Evolutionary conservation across 1,140 invertebrate genomes (phyloP).

Genomic region (Phymastichus coffea): DNA sequence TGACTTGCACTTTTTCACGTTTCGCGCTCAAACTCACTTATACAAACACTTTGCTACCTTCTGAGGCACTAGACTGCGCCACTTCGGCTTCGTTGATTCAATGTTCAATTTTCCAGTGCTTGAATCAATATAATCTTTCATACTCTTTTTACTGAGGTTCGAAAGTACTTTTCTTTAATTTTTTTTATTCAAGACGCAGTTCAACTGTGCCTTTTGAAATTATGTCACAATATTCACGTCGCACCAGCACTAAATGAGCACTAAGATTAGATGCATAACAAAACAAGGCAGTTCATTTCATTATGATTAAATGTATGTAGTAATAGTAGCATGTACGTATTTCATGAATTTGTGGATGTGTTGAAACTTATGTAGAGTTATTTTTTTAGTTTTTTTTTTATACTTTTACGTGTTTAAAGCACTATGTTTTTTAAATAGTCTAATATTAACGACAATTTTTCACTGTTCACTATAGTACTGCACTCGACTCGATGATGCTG

Average conservation of each 20-base stretch:
- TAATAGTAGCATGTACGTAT: constrained; percentile 2
- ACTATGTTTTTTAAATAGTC: constrained; percentile 35
- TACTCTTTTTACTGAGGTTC: not conserved
- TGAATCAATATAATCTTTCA: constrained; percentile 21
- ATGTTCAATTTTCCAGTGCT: constrained; percentile 18
- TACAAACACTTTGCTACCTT: constrained; percentile 28
- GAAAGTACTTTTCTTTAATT: constrained; percentile 14
- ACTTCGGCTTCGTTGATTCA: constrained; percentile 27
- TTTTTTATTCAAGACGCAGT: constrained; percentile 22
- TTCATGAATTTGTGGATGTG: constrained; percentile 1
- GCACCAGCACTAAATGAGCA: constrained; percentile 27
- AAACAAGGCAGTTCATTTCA: constrained; percentile 24
- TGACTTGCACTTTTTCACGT: constrained; percentile 16
- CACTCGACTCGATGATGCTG: constrained; percentile 43
- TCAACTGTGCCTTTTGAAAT: constrained; percentile 22
- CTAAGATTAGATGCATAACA: constrained; percentile 24
- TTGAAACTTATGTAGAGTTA: constrained; percentile 10
- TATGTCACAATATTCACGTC: constrained; percentile 20
- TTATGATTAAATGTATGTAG: constrained; percentile 19
- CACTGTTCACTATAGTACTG: constrained; percentile 55
- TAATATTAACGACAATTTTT: constrained; percentile 36
- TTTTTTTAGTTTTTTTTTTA: constrained; percentile 18
- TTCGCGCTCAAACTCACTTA: constrained; percentile 16
- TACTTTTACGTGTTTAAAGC: constrained; percentile 28
- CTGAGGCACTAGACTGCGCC: constrained; percentile 30